Evolutionary conservation across 2,888 invertebrate genomes (phyloP).

Genomic region (Strigamia transsilvanica): DNA sequence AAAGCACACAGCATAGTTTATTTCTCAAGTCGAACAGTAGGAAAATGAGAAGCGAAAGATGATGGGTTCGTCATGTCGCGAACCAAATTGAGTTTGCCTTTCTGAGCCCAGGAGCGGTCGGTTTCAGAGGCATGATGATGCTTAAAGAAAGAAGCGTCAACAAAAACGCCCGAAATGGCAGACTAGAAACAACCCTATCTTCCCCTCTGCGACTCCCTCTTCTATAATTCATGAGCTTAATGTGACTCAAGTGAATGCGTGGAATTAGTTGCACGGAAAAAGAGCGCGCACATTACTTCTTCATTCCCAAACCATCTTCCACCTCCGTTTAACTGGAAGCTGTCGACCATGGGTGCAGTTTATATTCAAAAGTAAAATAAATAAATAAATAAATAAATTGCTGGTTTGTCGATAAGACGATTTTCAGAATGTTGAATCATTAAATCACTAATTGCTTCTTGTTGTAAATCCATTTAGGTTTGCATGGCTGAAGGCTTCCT

Average conservation of each 20-base stretch:
- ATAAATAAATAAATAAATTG: neutral
- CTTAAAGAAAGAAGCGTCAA: conserved; percentile 26
- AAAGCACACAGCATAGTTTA: conserved; percentile 12
- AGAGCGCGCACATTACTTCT: conserved; percentile 26
- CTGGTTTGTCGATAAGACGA: no score
- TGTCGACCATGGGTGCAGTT: neutral
- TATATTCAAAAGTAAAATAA: neutral
- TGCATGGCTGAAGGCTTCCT: no score
- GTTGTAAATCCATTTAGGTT: no score
- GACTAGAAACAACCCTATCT: conserved; percentile 37
- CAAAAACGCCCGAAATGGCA: conserved; percentile 14
- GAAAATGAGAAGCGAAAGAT: conserved; percentile 41
- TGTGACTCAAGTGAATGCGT: conserved; percentile 43
- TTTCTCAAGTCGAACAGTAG: neutral
- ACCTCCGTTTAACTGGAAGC: neutral
- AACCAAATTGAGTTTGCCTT: conserved; percentile 43
- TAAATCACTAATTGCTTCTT: no score
- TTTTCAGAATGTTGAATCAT: no score
- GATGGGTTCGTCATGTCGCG: conserved; percentile 46
- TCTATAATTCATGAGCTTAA: conserved; percentile 46
- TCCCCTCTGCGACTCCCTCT: conserved; percentile 43
- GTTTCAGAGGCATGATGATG: conserved; percentile 27
- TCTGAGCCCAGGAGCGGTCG: conserved; percentile 27
- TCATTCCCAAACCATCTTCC: neutral
- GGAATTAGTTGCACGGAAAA: conserved; percentile 44